These are phyloP conservation scores for Drosophila nebulosa DNA, from an alignment of 1,140 invertebrate genomes.

Conservation along the genomic window DNA sequence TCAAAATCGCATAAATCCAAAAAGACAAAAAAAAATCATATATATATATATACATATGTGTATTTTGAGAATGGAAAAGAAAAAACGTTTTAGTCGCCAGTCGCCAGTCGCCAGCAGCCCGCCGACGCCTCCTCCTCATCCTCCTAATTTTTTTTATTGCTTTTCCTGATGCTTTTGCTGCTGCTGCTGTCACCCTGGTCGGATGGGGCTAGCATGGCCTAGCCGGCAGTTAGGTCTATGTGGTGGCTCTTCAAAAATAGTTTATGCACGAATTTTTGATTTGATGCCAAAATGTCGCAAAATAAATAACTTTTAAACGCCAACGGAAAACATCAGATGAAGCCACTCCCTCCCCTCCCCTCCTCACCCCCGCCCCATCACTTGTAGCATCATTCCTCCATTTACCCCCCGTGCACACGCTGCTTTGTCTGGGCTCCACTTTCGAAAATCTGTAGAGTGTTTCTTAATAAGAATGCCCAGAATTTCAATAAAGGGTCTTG, in stretches of 20 bases:
- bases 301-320: constrained; percentile 61
- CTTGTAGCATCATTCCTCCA: too few relatives aligned
- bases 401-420: too few relatives aligned
- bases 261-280: constrained; percentile 76
- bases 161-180: not conserved
- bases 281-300: constrained; percentile 73
- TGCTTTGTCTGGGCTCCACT: too few relatives aligned
- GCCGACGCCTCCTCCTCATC: not conserved
- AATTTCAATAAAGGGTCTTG: not conserved
- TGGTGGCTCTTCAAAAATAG: constrained; percentile 62
- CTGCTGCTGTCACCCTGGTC: not conserved
- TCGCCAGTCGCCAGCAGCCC: constrained; percentile 7
- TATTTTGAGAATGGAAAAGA: constrained; percentile 51
- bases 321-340: constrained; percentile 13
- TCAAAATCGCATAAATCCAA: constrained; percentile 77
- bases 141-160: not conserved
- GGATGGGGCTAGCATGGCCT: constrained; percentile 3
- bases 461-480: not conserved
- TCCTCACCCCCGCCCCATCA: not conserved
- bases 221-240: not conserved
- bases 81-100: constrained; percentile 70
- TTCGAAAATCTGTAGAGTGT: too few relatives aligned
- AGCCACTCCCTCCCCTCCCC: not conserved
- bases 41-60: too few relatives aligned
- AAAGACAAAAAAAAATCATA: constrained; percentile 28